Conservation (phyloP, 1,140 invertebrate genomes). For the Drosophila trapezifrons region DNA sequence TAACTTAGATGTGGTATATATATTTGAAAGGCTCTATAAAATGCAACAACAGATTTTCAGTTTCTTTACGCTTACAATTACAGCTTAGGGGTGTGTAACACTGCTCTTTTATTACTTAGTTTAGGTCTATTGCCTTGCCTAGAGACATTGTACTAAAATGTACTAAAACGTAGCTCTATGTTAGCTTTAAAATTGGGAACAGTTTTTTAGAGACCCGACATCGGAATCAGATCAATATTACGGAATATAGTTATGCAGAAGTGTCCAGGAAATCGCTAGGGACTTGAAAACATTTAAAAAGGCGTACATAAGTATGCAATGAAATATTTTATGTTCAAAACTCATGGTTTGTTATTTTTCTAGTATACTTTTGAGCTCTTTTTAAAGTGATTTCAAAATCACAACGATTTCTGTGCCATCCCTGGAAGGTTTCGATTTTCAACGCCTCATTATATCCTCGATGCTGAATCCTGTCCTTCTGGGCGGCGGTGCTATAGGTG, state of each 20-base stretch:
- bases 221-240: constrained; percentile 14
- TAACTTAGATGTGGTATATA: constrained; percentile 9
- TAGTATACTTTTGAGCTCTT: neutral
- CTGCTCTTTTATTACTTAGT: constrained; percentile 30
- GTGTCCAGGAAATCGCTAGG: neutral
- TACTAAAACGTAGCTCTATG: constrained; percentile 51
- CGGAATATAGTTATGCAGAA: neutral
- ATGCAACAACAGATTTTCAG: constrained; percentile 49
- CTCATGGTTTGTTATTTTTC: neutral
- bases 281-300: neutral
- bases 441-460: constrained; percentile 90
- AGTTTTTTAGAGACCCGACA: neutral
- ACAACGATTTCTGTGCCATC: neutral
- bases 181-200: constrained; percentile 24
- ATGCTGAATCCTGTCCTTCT: constrained; percentile 89
- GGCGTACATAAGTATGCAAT: neutral
- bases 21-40: constrained; percentile 37
- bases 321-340: neutral
- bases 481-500: constrained; percentile 75
- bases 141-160: constrained; percentile 75
- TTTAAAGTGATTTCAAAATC: neutral
- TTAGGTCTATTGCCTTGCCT: constrained; percentile 52
- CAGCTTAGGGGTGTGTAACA: constrained; percentile 18
- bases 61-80: constrained; percentile 24
- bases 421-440: neutral